Evolutionary conservation across 2,888 invertebrate species (phyloP), one percentile per base, ranked within the genome.

Genomic region (Ochropleura plecta): DNA sequence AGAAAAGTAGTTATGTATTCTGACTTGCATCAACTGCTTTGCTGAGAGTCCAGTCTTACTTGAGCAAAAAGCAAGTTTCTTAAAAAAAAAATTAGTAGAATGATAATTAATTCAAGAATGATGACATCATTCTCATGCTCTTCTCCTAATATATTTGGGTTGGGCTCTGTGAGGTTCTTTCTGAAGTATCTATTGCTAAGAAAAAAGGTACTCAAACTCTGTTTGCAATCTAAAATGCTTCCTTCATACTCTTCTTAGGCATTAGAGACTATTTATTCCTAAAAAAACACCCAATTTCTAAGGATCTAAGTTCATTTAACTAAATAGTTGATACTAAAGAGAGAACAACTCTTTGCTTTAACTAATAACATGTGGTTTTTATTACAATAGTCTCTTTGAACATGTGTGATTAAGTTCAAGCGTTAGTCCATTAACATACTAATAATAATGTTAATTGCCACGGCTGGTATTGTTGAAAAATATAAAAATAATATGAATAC

Each of bases 361-460:
- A 10, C 2, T 30, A 18, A 6, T 14, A 40, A 75, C 30, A 75
- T 44, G 20, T 4, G 6, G 62, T 51, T 76, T n/a, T 62, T 1
- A 40, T 63, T 46, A 49, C 8, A 30, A 46, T 18, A 59, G 55
- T 44, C 14, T 18, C n/a, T n/a, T 62, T 48, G 7, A 16, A 18
- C 16, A 18, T 66, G 10, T 71, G 48, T 69, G 62, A 48, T 82
- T 65, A 68, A 44, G 46, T 66, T 68, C 40, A 57, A 59, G 48
- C 16, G 49, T 63, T 73, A 49, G 30, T 63, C 49, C 42, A 62
- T 73, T 77, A 76, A 12, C 71, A 69, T 40, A 66, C 44, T 55
- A 18, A 57, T 20, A 55, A 40, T 72, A 65, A 59, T 73, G 69
- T 59, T 57, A 74, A 83, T 66, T 70, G 20, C 20, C 20, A 42